Base-by-base conservation (phyloP, 2,113 vertebrate genomes). In the Scopus umbretta region DNA sequence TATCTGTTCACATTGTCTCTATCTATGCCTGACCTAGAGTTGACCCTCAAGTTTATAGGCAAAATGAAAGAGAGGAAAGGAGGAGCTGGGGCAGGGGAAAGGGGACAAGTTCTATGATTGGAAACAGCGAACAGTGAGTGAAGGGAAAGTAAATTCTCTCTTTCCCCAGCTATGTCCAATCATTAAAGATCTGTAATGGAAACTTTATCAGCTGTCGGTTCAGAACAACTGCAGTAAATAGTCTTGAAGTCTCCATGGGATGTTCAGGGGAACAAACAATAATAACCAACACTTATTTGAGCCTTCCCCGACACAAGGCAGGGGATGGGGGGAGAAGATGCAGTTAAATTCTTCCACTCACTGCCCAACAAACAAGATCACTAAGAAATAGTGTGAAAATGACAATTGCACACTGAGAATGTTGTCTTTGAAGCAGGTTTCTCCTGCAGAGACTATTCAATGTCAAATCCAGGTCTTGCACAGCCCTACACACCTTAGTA, bases 161-260 rank as follows among this genome's bases (percentile, higher is more conserved):
- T 70, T 63, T 93, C 27, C 38, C 42, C 40, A 78, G 36, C 32
- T 86, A 40, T 40, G 38, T 45, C 75, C 45, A 68, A 32, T 87
- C 92, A 56, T 80, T 95, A 90, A 91, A 86, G 47, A 47, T 61
- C 43, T 47, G 32, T 68, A 90, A 93, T 50, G 52, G 74, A 52
- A 93, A 66, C 80, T 74, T 67, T 94, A 87, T 85, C 62, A 81
- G 49, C 83, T 91, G 42, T 80, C 13, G 0, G 30, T 47, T 91
- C 47, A 71, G 74, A 87, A 92, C 45, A 50, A 34, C n/a, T 68
- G 71, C 70, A 87, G 72, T 87, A 95, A 94, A 95, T 91, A 93
- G 56, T 53, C 85, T 82, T 78, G 73, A 79, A 86, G 65, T 88
- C 92, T 97, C 90, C 30, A 27, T 30, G 84, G 84, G 53, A 55